Evolutionary conservation across 2,113 vertebrate genomes (phyloP).

Genomic region (Cyanoramphus novaezelandiae): DNA sequence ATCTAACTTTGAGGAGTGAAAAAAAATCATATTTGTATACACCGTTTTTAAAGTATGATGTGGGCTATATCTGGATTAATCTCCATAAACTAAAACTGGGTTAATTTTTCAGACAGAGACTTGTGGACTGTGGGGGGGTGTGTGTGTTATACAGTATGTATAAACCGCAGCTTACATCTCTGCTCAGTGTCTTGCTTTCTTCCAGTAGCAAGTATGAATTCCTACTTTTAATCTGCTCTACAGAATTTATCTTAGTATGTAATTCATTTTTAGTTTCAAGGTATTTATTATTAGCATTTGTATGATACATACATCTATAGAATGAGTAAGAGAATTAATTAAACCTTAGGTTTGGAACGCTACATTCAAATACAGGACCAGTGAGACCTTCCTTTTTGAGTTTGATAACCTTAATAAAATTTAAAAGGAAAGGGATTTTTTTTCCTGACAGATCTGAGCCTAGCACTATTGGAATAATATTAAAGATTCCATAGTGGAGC

Average conservation of each 20-base stretch:
- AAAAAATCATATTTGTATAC: background rate
- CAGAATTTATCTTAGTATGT: background rate
- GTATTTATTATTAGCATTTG: background rate
- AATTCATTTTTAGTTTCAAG: background rate
- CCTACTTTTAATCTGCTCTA: background rate
- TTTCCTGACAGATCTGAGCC: background rate
- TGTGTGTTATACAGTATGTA: background rate
- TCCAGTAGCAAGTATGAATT: background rate
- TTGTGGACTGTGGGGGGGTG: background rate
- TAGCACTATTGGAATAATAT: background rate
- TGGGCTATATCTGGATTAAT: background rate
- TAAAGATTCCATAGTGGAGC: background rate
- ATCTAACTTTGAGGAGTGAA: background rate
- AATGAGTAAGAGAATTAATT: background rate
- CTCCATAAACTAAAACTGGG: background rate
- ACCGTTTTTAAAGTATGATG: background rate
- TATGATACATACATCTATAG: background rate
- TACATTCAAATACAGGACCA: background rate
- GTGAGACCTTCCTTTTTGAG: background rate
- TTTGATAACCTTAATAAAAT: background rate
- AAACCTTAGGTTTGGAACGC: background rate
- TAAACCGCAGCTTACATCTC: background rate
- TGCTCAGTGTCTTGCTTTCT: background rate
- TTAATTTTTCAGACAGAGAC: slow-evolving; percentile 10
- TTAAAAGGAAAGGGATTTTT: background rate